phyloP scores from a whole-genome alignment of 2,113 vertebrate genomes.

The Lathamus discolor region DNA sequence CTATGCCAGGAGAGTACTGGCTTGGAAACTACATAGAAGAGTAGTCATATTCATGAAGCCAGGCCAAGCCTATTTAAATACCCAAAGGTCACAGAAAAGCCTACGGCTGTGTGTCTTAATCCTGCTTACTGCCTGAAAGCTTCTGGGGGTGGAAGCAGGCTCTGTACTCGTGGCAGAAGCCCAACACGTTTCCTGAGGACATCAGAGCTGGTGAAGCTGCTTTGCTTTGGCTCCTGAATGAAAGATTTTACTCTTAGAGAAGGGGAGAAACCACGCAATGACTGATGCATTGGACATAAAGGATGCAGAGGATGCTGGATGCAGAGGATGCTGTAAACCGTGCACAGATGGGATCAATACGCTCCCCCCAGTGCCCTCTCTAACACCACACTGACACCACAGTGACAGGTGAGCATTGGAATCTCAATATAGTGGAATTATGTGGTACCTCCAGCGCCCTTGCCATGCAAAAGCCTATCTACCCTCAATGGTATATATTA shows the following conservation, averaged over 20 bases:
- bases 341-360: constrained; percentile 34
- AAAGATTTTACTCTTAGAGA: constrained; percentile 34
- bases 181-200: constrained; percentile 34
- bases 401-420: constrained; percentile 45
- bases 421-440: constrained; percentile 51
- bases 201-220: constrained; percentile 28
- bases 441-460: neutral
- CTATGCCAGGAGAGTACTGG: fast-evolving
- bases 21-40: neutral
- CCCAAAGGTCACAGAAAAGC: constrained; percentile 46
- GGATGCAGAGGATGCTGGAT: constrained; percentile 43
- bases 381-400: neutral
- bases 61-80: constrained; percentile 36
- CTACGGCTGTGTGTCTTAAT: constrained; percentile 24
- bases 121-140: constrained; percentile 32
- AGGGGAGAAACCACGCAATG: neutral
- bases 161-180: constrained; percentile 28
- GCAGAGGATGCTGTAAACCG: constrained; percentile 20
- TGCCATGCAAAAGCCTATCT: constrained; percentile 29
- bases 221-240: constrained; percentile 47
- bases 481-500: neutral
- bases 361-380: constrained; percentile 15
- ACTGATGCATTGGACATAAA: neutral
- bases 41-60: neutral
- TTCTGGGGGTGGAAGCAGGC: constrained; percentile 33